A percentile compares a stretch with the other conserved stretches of the same genome.
Conservation (phyloP, 2,797 vertebrate genomes). For the Alosa sapidissima region DNA sequence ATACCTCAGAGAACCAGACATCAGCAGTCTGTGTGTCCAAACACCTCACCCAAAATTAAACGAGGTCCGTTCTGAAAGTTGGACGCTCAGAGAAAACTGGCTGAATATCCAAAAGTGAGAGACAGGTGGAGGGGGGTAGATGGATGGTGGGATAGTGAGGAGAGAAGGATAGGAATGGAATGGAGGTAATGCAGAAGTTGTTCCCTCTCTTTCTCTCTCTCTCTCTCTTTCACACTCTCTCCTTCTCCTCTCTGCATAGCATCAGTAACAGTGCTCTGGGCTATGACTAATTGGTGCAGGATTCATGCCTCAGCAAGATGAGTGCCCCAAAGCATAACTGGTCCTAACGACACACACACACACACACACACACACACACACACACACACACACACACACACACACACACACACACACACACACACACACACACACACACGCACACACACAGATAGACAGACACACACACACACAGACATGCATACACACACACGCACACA, state of each 20-base stretch:
- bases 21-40: background rate
- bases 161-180: constrained; percentile 8
- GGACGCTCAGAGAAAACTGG: constrained; percentile 5
- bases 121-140: background rate
- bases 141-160: constrained; percentile 1
- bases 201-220: constrained; percentile 16
- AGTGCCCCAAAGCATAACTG: constrained; percentile 43
- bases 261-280: constrained; percentile 43
- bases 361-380: background rate
- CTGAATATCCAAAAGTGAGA: constrained; percentile 14
- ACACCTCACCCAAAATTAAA: background rate
- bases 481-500: background rate
- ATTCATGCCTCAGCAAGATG: constrained; percentile 52
- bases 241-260: constrained; percentile 24
- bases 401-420: constrained; percentile 6
- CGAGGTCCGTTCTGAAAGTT: background rate
- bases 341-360: constrained; percentile 27
- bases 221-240: background rate
- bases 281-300: constrained; percentile 50
- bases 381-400: constrained; percentile 35
- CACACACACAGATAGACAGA: background rate
- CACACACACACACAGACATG: background rate
- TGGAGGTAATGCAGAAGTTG: constrained; percentile 17
- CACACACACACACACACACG: background rate
- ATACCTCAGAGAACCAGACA: background rate